Evolutionary conservation across 2,888 invertebrate species (phyloP), one percentile per base, ranked within the genome.

Genomic region (Phoronis australis): DNA sequence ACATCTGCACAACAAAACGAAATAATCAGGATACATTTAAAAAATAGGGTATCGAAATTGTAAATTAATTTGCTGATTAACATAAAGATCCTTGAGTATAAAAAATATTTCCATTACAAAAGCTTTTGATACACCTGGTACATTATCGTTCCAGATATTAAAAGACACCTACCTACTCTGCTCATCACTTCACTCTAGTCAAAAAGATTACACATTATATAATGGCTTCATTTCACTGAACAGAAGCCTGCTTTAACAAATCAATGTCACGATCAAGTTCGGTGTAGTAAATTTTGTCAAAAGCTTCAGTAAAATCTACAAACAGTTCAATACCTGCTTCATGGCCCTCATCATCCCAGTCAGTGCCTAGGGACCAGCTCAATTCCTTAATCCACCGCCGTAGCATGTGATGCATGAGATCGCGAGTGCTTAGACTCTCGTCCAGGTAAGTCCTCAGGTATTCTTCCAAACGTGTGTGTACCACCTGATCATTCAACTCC

Each of bases 351-450:
- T 25, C 26, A 2, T 46, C 46, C 26, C 40, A 27, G 6, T 46
- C 38, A 18, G 37, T 31, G 15, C 21, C 44, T 1, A 38, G 22
- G 12, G 41, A 56, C 71, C 72, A 71, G 52, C 71, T 70, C 46
- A 64, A 62, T 20, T 67, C 67, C 24, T 55, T 52, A 9, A 68
- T 62, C 73, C 74, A 73, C 15, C 68, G 60, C 45, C 61, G 61
- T 12, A 71, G 53, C 45, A 66, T 61, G 4, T 55, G 47, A 2
- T 61, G 58, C 66, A 66, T 68, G 45, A 71, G 54, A 24, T 68
- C 66, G n/a, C 71, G 52, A 26, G 71, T 45, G 23, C 60, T 37
- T 64, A 63, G 22, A 55, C 53, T 26, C 47, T 69, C 69, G 23
- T 62, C 50, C 41, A 61, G 60, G 15, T 51, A n/a, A n/a, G n/a